Evolutionary conservation across 2,797 vertebrate species (phyloP), one percentile per base, ranked within the genome.

Genomic region (Cryptoprocta ferox): DNA sequence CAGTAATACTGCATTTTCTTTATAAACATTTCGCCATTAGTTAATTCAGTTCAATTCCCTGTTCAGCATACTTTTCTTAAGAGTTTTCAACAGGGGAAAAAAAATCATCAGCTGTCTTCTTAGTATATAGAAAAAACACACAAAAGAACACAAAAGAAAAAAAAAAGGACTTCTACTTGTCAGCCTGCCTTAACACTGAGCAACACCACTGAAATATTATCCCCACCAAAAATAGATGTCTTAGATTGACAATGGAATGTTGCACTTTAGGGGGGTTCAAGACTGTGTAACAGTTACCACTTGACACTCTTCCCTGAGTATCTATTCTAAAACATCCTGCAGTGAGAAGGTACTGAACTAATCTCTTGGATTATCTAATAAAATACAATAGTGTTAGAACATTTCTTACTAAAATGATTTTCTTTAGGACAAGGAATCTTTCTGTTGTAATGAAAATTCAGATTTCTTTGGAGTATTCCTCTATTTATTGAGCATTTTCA

Each of bases 401-500:
- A 82, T 12, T 32, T 85, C 7, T 73, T 80, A 37, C 10, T 83
- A 82, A 85, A 94, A n/a, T 80, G 35, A n/a, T 45, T 92, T 94
- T 83, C 13, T 73, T 66, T 91, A 39, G 12, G 5, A 59, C 10
- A 53, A 70, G 65, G 2, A 30, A 82, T 93, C 30, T 66, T 39
- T 30, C 21, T 96, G 11, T n/a, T 59, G 28, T 81, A 94, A 88
- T 76, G 2, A 95, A 94, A 97, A 80, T 35, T n/a, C 3, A 81
- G 5, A 85, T 61, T 81, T 92, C 11, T 65, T 82, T 85, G 21
- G 19, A 50, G 3, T 70, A 75, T 75, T 56, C 1, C 28, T 80
- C 30, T 73, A 79, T 70, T 59, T 71, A 73, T n/a, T 93, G 80
- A 97, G 3, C 21, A 70, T 87, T 89, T 90, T 90, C 42, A 80